Evolutionary conservation across 2,797 vertebrate genomes (phyloP).

Genomic region (Triplophysa yarkandensis): DNA sequence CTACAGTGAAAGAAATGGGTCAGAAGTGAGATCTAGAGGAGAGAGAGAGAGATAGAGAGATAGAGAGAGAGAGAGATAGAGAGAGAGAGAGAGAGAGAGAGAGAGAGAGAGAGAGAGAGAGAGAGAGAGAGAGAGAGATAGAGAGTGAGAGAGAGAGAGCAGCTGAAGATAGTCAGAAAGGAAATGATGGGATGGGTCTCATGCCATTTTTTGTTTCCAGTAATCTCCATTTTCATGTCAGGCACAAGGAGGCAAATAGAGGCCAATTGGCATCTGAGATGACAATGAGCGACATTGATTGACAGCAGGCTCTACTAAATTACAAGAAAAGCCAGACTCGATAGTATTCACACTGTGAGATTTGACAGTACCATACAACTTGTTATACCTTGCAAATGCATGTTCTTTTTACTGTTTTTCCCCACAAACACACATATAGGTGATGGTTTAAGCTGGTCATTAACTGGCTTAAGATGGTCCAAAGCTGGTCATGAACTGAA

Average conservation of each 20-base stretch:
- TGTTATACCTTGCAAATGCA: conserved; percentile 38
- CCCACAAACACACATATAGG: neutral
- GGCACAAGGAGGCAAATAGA: conserved; percentile 37
- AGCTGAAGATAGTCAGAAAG: conserved; percentile 12
- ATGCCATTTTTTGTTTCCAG: conserved; percentile 46
- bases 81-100: conserved; percentile 46
- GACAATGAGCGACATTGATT: conserved; percentile 65
- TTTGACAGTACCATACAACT: conserved; percentile 59
- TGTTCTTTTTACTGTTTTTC: neutral
- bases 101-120: conserved; percentile 55
- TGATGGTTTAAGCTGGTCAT: no score
- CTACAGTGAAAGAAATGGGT: conserved; percentile 75
- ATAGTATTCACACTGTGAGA: conserved; percentile 68
- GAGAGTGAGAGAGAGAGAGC: conserved; percentile 45
- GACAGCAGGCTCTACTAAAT: conserved; percentile 70
- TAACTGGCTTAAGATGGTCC: no score
- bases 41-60: conserved; percentile 56
- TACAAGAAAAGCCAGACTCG: conserved; percentile 68
- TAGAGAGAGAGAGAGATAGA: conserved; percentile 48
- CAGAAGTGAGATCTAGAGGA: conserved; percentile 61
- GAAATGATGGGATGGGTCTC: conserved; percentile 26
- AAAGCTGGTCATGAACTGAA: no score
- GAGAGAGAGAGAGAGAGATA: conserved; percentile 50
- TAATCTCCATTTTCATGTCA: conserved; percentile 52
- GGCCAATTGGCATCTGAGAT: conserved; percentile 54